phyloP scores from a whole-genome alignment of 2,113 vertebrate species.

The Corydoras maculifer region DNA sequence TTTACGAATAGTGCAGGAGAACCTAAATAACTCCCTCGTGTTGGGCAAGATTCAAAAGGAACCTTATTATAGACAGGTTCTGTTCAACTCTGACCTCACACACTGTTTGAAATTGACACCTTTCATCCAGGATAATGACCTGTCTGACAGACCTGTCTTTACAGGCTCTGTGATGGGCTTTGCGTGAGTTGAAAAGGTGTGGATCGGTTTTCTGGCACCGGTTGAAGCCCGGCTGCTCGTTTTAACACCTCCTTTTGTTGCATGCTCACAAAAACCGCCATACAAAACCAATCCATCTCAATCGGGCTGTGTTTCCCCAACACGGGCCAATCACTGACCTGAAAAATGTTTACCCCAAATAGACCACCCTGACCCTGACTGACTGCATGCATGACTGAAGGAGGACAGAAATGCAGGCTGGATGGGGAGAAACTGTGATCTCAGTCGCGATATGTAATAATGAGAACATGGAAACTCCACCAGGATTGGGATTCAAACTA shows the following conservation, averaged over 20 bases:
- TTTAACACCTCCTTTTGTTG: constrained; percentile 16
- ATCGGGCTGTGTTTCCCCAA: constrained; percentile 17
- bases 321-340: constrained; percentile 13
- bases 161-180: not conserved
- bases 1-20: not conserved
- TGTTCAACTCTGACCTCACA: constrained; percentile 6
- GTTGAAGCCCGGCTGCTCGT: constrained; percentile 6
- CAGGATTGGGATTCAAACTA: too few species aligned
- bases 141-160: not conserved
- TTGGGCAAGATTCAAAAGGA: not conserved
- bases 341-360: constrained; percentile 15
- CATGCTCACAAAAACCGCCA: constrained; percentile 3
- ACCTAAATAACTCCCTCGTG: not conserved
- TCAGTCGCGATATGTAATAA: not conserved
- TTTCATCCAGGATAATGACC: constrained; percentile 24
- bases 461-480: too few species aligned
- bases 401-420: not conserved
- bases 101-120: constrained; percentile 8
- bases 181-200: constrained; percentile 13
- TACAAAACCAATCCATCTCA: constrained; percentile 10
- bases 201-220: constrained; percentile 20
- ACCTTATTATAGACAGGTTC: constrained; percentile 14
- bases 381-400: constrained; percentile 26
- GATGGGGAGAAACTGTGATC: not conserved
- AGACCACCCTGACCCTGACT: constrained; percentile 15